Conservation (phyloP, 2,113 vertebrate species). For the Nyctibius bracteatus region DNA sequence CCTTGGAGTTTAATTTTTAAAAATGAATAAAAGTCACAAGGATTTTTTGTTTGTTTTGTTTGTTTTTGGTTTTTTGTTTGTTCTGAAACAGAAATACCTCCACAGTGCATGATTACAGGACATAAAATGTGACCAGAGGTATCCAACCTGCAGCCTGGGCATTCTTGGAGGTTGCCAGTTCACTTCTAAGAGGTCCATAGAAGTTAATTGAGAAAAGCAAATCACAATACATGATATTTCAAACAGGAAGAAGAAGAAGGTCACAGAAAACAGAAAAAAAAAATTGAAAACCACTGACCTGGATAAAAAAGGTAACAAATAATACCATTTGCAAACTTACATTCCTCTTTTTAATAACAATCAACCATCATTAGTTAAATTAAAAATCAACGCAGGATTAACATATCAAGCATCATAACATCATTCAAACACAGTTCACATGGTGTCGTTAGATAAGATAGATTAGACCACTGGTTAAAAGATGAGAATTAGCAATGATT, state of each 20-base stretch:
- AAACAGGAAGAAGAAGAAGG: background rate
- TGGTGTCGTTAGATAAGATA: background rate
- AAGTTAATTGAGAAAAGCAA: background rate
- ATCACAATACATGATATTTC: background rate
- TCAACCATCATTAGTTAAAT: conserved; percentile 18
- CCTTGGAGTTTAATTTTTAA: background rate
- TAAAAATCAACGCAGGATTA: conserved; percentile 44
- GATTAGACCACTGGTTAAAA: background rate
- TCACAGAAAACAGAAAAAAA: background rate
- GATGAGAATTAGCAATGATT: background rate
- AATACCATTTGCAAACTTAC: background rate
- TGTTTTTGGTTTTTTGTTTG: background rate
- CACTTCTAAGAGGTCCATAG: background rate
- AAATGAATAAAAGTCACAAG: fast-evolving
- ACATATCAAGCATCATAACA: background rate
- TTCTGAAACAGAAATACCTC: background rate
- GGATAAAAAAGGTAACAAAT: background rate
- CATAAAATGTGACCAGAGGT: background rate
- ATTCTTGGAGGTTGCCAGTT: background rate
- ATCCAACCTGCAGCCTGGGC: background rate
- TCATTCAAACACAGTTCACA: background rate
- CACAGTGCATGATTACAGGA: background rate
- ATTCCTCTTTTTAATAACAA: conserved; percentile 11
- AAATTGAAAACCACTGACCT: background rate
- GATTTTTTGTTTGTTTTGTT: background rate